Evolutionary conservation across 2,113 vertebrate genomes (phyloP), one percentile per base, ranked within the genome.

Genomic region (Microcebus murinus): DNA sequence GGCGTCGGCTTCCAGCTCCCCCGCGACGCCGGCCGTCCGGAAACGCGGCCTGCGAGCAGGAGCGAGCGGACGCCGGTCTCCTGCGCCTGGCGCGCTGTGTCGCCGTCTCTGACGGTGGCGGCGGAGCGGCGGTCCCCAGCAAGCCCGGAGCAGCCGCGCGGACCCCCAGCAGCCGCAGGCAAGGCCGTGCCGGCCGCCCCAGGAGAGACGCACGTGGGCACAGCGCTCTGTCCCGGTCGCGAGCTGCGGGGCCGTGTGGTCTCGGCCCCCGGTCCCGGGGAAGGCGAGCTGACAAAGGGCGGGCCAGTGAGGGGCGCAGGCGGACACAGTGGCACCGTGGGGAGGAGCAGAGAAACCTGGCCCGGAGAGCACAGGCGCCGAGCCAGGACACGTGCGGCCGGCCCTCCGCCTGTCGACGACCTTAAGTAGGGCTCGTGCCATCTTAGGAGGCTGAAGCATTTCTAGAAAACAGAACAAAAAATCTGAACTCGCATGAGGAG

Each of bases 71-170:
- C 42, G 39, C 1, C 39, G 93, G 15, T 29, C 61, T 94, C 87
- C 31, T 87, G 29, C 31, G 96, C 27, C 14, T 91, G 13, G 2
- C 14, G 67, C 0, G 77, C 59, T 86, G 98, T 77, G 14, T 89
- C 83, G n/a, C 67, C 20, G 4, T 42, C 31, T 84, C 79, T 89
- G 80, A 88, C 83, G 91, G 55, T 8, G 77, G 34, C 34, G 57
- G 55, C 45, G 86, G 59, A 96, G 95, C 85, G 55, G 55, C 63
- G 92, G 92, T 90, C 77, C 77, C n/a, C 73, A 39, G 29, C 34
- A 83, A 42, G 5, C 42, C 42, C 42, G 42, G 5, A 42, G 42
- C 42, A 6, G 42, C 42, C 42, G 42, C 42, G 42, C 42, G 42
- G 42, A 42, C 42, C 42, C 42, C 6, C 42, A 42, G 5, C 42